These are phyloP conservation scores for Macrotis lagotis DNA, from an alignment of 2,113 vertebrate species.

Conservation along the genomic window DNA sequence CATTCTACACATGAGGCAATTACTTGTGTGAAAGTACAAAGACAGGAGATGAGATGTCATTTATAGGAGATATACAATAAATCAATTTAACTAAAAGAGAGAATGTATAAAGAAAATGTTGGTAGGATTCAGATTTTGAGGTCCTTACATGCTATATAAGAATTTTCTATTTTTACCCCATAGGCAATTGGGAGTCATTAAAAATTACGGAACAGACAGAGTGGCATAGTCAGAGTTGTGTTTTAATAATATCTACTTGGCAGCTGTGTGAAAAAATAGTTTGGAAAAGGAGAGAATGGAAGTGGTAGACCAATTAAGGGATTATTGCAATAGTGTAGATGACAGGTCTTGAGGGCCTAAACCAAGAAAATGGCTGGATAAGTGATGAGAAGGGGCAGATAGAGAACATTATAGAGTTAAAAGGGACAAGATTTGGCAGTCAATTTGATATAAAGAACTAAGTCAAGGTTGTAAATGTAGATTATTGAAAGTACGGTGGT, in stretches of 20 bases:
- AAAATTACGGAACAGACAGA: neutral
- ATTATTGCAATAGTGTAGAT: neutral
- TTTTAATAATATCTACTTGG: too few relatives aligned
- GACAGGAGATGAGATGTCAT: neutral
- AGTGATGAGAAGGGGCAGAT: neutral
- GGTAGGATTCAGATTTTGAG: neutral
- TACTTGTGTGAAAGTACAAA: neutral
- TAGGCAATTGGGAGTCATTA: neutral
- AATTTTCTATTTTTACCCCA: neutral
- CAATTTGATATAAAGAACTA: neutral
- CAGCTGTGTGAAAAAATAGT: too few relatives aligned
- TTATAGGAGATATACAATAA: neutral
- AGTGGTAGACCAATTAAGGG: too few relatives aligned
- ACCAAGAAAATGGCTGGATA: neutral
- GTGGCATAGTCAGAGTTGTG: neutral
- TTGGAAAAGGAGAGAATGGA: too few relatives aligned
- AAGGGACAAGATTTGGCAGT: neutral
- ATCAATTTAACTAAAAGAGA: neutral
- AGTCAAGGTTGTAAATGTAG: neutral
- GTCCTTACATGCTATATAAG: neutral
- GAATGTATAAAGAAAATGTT: neutral
- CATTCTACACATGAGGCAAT: neutral
- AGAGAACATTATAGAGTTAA: neutral
- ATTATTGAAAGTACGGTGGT: neutral
- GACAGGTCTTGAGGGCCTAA: neutral